Conservation (phyloP, 2,888 invertebrate genomes). For the Calameuta pallipes region DNA sequence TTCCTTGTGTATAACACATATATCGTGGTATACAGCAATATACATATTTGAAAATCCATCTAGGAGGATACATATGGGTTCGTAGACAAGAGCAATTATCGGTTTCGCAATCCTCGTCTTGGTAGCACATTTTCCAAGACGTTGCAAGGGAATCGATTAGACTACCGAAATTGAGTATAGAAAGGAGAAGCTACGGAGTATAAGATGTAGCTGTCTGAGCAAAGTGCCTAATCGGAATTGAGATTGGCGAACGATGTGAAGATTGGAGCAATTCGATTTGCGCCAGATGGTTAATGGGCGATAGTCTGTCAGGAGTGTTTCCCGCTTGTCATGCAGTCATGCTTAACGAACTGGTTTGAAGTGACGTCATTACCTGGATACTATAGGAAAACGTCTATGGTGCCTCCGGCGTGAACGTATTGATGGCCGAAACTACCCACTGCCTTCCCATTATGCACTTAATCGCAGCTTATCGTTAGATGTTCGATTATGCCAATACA, state of each 20-base stretch:
- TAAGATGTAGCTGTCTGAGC: not conserved
- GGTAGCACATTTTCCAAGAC: not conserved
- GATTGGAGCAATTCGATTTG: slow-evolving; percentile 25
- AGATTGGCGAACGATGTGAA: slow-evolving; percentile 23
- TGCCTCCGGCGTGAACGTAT: not conserved
- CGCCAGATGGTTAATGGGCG: slow-evolving; percentile 1
- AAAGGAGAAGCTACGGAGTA: not conserved
- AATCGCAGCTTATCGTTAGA: not conserved
- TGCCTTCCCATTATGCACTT: not conserved
- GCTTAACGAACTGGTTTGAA: not conserved
- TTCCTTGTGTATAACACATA: not conserved
- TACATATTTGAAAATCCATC: not conserved
- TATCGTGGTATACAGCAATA: not conserved
- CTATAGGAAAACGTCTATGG: not conserved
- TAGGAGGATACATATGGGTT: not conserved
- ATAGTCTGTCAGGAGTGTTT: not conserved
- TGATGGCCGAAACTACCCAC: not conserved
- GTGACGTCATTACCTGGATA: not conserved
- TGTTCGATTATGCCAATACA: not conserved
- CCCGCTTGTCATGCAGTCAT: not conserved
- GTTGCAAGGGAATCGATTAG: not conserved
- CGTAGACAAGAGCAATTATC: not conserved
- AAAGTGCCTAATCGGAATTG: slow-evolving; percentile 17
- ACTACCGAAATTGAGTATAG: not conserved
- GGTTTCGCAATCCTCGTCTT: not conserved